Evolutionary conservation across 2,113 vertebrate species (phyloP).

Genomic region (human): DNA sequence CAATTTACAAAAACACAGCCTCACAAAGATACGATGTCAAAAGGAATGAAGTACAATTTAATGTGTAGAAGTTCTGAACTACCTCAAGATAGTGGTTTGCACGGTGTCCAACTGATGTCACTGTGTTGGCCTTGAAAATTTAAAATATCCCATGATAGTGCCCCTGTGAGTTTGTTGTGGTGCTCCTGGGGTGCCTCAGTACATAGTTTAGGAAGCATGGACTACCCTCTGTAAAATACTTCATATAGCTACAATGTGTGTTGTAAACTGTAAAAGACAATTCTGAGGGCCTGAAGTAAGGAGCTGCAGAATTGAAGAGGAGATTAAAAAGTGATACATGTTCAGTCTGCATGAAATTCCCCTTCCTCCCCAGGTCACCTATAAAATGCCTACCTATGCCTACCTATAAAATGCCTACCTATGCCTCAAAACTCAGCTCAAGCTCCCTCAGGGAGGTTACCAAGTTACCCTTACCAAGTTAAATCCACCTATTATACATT

Average conservation of each 20-base stretch:
- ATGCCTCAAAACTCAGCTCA: neutral
- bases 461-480: neutral
- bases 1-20: neutral
- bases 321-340: neutral
- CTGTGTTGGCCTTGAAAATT: neutral
- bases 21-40: neutral
- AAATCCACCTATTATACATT: neutral
- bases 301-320: neutral
- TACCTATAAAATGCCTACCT: neutral
- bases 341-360: neutral
- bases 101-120: neutral
- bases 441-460: neutral
- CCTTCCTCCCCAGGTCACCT: neutral
- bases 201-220: neutral
- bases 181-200: neutral
- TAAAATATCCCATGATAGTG: neutral
- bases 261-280: neutral
- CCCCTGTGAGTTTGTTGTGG: neutral
- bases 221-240: neutral
- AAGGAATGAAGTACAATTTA: neutral
- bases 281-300: neutral
- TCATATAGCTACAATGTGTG: neutral
- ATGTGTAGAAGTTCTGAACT: neutral
- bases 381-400: neutral
- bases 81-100: neutral